Evolutionary conservation across 2,888 invertebrate genomes (phyloP), one percentile per base, ranked within the genome.

Genomic region (Calliphora vomitoria): DNA sequence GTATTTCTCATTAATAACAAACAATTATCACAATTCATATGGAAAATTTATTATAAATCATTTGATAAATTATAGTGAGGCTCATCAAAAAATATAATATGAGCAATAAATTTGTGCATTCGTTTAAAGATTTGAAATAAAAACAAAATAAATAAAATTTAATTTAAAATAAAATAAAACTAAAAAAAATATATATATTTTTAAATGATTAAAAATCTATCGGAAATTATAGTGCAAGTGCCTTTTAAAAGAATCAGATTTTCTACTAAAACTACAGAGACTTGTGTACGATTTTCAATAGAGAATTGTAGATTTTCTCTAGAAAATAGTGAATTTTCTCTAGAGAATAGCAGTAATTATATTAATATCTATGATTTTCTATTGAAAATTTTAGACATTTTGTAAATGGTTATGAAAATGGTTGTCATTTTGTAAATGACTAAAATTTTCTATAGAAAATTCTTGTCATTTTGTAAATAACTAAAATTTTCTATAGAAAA

Each of bases 51-150:
- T 55, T 35, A 60, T n/a, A 10, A 50, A 71, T 55, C 31, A 81
- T 71, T 80, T 50, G 58, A 15, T 15, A 58, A 58, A 60, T 35
- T 69, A 31, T 58, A 8, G 3, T 47, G 15, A 31, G 3, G 13
- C 25, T 38, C 1, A 8, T 50, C 62, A 78, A 13, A 13, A 13
- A 15, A 35, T 15, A 76, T 38, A 20, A 53, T 38, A 31, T 15
- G 10, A 64, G 20, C 25, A 18, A 62, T 80, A 71, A 71, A 62
- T 60, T 81, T 64, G 81, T 81, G 72, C 81, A 64, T 64, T 64
- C 25, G 72, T 44, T 5, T 38, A 50, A 44, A 38, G 38, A 81
- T 55, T 5, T 38, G 20, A 44, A 50, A 6, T 20, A 58, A 35
- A 10, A 71, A n/a, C 4, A n/a, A 1, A n/a, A 6, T 31, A 50